phyloP scores from a whole-genome alignment of 2,113 vertebrate genomes.

The Prunella fulvescens region DNA sequence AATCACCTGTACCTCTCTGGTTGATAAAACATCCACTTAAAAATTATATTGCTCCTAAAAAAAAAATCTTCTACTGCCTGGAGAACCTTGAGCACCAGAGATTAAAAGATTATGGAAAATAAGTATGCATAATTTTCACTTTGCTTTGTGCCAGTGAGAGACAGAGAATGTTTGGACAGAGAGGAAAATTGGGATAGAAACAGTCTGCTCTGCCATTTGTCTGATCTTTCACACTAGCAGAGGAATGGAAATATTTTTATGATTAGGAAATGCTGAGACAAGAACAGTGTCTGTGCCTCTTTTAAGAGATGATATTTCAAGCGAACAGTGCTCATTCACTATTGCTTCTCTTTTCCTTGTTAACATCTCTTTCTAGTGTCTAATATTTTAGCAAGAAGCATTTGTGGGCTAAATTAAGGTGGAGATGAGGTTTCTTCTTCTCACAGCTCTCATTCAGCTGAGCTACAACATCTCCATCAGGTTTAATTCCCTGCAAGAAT shows the following conservation, averaged over 20 bases:
- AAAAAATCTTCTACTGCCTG: neutral
- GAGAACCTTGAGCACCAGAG: neutral
- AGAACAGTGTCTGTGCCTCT: neutral
- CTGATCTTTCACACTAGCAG: conserved; percentile 14
- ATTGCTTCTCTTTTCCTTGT: neutral
- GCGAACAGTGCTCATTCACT: neutral
- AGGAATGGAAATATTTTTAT: conserved; percentile 17
- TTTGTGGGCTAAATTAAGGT: neutral
- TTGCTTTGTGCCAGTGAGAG: conserved; percentile 25
- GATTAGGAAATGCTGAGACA: neutral
- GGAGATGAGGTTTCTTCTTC: neutral
- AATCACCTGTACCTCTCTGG: neutral
- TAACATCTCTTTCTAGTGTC: neutral
- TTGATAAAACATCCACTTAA: neutral
- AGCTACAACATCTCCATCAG: neutral
- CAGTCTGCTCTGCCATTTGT: conserved; percentile 45
- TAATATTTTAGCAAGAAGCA: neutral
- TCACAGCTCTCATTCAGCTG: neutral
- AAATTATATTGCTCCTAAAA: neutral
- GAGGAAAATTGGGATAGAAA: neutral
- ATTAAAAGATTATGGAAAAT: conserved; percentile 30
- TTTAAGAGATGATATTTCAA: neutral
- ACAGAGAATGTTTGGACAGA: conserved; percentile 34
- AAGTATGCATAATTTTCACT: conserved; percentile 14
- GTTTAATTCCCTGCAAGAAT: neutral